Conservation (phyloP, 2,113 vertebrate genomes). For the Rhadina sibilatrix region DNA sequence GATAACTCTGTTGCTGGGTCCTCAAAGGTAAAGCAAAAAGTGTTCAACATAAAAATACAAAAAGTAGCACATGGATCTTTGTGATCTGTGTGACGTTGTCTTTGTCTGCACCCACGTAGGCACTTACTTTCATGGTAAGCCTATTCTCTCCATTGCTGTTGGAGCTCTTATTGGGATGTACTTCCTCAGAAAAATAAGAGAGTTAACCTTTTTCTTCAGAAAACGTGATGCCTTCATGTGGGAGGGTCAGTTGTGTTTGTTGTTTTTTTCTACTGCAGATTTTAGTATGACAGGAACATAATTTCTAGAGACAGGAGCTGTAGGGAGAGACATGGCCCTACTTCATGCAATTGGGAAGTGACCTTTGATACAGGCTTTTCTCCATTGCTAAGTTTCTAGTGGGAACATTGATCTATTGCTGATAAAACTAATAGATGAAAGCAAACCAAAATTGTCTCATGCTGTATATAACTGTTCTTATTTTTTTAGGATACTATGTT, state of each 20-base stretch:
- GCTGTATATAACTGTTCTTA: background rate
- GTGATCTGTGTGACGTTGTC: background rate
- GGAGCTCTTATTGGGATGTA: background rate
- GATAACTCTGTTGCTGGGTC: conserved; percentile 64
- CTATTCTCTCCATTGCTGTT: background rate
- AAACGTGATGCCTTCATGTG: background rate
- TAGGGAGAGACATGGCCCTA: background rate
- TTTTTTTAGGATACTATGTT: conserved; percentile 74
- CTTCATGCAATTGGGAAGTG: background rate
- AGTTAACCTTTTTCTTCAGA: background rate
- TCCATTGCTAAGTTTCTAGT: background rate
- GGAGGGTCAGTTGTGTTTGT: background rate
- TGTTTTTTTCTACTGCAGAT: background rate
- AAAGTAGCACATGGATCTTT: background rate
- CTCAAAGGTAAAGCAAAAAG: conserved; percentile 76
- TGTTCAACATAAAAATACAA: background rate
- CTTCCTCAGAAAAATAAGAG: background rate
- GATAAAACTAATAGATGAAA: background rate
- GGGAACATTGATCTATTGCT: background rate
- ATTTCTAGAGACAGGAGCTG: background rate
- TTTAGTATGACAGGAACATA: background rate
- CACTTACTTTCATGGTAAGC: background rate
- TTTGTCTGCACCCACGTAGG: background rate
- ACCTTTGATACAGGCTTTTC: background rate
- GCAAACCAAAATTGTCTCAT: background rate